Conservation (phyloP, 2,113 vertebrate genomes). For the Notiomystis cincta region DNA sequence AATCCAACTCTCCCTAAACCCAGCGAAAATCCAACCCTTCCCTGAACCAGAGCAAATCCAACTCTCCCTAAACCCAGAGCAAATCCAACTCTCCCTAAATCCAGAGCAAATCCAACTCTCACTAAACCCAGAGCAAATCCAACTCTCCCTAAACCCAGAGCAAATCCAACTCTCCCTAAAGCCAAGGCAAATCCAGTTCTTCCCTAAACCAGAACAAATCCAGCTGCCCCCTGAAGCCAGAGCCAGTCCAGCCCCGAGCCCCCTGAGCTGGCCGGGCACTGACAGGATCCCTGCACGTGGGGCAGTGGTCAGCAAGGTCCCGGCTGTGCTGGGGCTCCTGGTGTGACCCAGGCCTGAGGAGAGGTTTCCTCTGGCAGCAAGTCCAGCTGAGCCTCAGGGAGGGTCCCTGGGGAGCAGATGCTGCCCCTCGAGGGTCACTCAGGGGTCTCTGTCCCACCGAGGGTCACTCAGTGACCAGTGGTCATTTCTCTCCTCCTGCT, state of each 20-base stretch:
- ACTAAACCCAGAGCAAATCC: not conserved
- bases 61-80: not conserved
- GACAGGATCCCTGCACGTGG: not conserved
- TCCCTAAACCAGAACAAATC: too few species aligned
- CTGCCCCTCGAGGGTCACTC: not conserved
- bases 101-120: not conserved
- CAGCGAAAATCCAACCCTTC: not conserved
- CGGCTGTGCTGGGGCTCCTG: not conserved
- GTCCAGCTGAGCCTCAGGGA: not conserved
- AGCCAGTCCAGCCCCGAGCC: not conserved
- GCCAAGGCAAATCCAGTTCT: too few species aligned
- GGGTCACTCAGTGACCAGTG: not conserved
- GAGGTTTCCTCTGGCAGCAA: not conserved
- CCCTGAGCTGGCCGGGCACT: too few species aligned
- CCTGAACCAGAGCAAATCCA: too few species aligned
- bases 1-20: too few species aligned
- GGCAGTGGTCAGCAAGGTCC: not conserved
- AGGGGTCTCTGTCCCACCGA: not conserved
- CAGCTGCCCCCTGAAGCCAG: too few species aligned
- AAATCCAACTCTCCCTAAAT: not conserved
- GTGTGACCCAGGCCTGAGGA: not conserved
- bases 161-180: too few species aligned
- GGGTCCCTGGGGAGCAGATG: not conserved
- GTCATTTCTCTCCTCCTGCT: accelerated
- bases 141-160: not conserved